Evolutionary conservation across 2,113 vertebrate species (phyloP).

Genomic region (Podilymbus podiceps): DNA sequence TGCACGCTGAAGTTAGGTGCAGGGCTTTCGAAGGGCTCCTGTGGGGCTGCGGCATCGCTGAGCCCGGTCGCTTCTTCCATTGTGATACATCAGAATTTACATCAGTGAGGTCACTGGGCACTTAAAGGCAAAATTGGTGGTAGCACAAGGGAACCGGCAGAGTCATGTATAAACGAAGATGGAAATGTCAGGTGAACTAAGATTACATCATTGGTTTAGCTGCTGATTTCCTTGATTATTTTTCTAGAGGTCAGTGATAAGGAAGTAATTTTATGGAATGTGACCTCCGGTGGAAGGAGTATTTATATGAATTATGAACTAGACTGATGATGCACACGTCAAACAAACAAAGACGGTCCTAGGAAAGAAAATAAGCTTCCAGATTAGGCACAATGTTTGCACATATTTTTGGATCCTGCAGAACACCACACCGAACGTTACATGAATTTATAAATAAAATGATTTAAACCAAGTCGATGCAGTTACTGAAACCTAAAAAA

Average conservation of each 20-base stretch:
- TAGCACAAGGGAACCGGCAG: background rate
- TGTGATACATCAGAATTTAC: background rate
- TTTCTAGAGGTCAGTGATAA: background rate
- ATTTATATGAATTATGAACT: background rate
- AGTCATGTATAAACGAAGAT: background rate
- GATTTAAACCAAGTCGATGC: background rate
- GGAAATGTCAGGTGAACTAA: background rate
- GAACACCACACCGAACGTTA: background rate
- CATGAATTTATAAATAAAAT: background rate
- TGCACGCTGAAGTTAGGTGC: background rate
- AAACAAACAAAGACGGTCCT: background rate
- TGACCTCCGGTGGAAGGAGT: background rate
- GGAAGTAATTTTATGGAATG: background rate
- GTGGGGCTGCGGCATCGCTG: background rate
- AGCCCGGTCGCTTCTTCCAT: background rate
- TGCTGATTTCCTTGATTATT: background rate
- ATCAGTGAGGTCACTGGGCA: background rate
- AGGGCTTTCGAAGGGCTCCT: background rate
- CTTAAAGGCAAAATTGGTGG: background rate
- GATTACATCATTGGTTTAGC: background rate
- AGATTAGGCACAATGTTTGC: background rate
- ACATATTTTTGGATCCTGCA: background rate
- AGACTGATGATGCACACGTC: background rate
- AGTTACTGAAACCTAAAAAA: background rate
- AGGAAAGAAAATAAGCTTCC: background rate